Evolutionary conservation across 2,888 invertebrate species (phyloP), one percentile per base, ranked within the genome.

Genomic region (Volucella zonaria): DNA sequence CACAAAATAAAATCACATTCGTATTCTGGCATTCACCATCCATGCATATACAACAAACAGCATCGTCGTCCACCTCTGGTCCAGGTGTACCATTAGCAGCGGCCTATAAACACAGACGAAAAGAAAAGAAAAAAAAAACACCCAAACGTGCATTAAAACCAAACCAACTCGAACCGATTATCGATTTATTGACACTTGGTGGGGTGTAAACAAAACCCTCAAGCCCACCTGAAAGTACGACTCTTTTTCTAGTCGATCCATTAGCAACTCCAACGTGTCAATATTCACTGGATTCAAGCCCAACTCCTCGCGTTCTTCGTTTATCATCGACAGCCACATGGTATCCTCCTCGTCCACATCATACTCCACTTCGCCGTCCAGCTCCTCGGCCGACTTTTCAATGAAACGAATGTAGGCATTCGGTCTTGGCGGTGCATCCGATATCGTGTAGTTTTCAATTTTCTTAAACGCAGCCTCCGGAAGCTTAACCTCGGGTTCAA

Each of bases 1-100:
- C 99, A 93, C 99, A 99, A 93, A 99, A 99, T 66, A 99, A 93
- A 88, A 99, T 99, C 58, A 98, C 99, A 92, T 99, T 99, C 67
- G 97, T 97, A 92, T 99, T 99, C 92, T 99, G 97, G 91, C 99
- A 99, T 91, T 99, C 99, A 1, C 99, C 99, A 89, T 99, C 99
- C 95, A 97, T 96, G 91, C 99, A 99, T 88, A 99, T 99, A 90
- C 98, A 98, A 90, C 99, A 99, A 0, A 99, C 98, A 0, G 99
- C 99, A 92, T 99, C 99, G 89, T 99, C 99, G 89, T 99, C 99
- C 8, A 97, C 97, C 0, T 97, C 96, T 0, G 96, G 95, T 15
- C 96, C 94, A 71, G 91, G 94, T 90, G 94, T 95, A 49, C 94
- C 96, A 89, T 93, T 96, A 89, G 95, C 95, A 10, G 95, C 93